phyloP scores from a whole-genome alignment of 2,888 invertebrate species.

The Temnothorax ravouxi region DNA sequence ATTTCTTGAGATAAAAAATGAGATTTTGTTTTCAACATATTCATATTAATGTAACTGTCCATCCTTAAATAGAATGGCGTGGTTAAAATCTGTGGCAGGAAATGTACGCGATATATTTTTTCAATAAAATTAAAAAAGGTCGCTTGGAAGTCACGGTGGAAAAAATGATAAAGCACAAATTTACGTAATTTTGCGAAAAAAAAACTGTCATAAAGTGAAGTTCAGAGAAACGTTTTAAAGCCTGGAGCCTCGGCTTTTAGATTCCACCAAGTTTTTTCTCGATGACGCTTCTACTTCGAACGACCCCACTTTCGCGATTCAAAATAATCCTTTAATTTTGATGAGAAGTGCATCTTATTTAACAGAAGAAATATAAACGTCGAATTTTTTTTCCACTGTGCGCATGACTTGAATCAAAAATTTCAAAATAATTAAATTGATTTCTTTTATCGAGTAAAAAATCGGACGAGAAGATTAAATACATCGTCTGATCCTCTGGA shows the following conservation, averaged over 20 bases:
- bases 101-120: neutral
- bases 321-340: constrained; percentile 10
- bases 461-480: constrained; percentile 6
- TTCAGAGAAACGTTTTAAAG: constrained; percentile 18
- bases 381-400: neutral
- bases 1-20: neutral
- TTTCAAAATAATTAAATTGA: neutral
- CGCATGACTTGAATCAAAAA: neutral
- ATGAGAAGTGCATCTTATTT: neutral
- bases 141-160: neutral
- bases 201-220: neutral
- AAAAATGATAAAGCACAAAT: constrained; percentile 18
- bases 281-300: neutral
- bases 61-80: neutral
- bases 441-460: constrained; percentile 5
- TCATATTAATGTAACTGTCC: neutral
- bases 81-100: neutral
- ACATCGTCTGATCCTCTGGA: neutral
- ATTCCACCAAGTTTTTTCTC: constrained; percentile 20
- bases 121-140: neutral
- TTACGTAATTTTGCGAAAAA: neutral
- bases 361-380: neutral
- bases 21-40: too few species aligned
- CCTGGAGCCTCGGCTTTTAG: constrained; percentile 1
- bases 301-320: constrained; percentile 16